Evolutionary conservation across 2,113 vertebrate species (phyloP), one percentile per base, ranked within the genome.

Genomic region (Ceyx margarethae): DNA sequence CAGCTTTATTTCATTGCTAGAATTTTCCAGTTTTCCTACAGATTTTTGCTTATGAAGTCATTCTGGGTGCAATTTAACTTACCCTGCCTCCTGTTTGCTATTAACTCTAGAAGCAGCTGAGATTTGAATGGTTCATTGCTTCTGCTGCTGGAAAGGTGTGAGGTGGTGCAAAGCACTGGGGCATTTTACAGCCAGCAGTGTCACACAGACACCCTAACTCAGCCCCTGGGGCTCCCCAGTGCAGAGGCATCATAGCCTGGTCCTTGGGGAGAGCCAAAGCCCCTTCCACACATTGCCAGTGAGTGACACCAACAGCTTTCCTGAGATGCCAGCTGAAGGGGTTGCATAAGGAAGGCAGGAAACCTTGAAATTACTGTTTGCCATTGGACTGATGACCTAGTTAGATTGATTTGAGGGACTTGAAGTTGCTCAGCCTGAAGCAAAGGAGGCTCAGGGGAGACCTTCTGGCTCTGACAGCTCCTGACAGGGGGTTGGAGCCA

Each of bases 21-120:
- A 79, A 81, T 77, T 43, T 81, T 94, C 77, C 67, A 66, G 50
- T 89, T 91, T 75, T 71, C 74, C 35, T 5, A 1, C 33, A 80
- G 53, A 9, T 53, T 75, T 90, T 78, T 46, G 16, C 73, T 91
- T 72, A 33, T 64, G 68, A 48, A 79, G 72, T 40, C 4, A 1
- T 46, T 57, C 46, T 75, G 54, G 91, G 22, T 90, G 86, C 69
- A 92, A 20, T 90, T 95, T 77, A 95, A 89, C 87, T 56, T 23
- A 4, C 77, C 40, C 73, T 43, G 60, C 31, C 86, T 79, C 28
- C 16, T 18, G 29, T 29, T 86, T 62, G 73, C 45, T 65, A 40
- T 90, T 74, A 84, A 75, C 54, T 88, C 21, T 3, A 68, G 54
- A 65, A 72, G 82, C 69, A 92, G 65, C 67, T 43, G 83, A 45